Base-by-base conservation (phyloP, 2,797 vertebrate species). In the Glyptemys insculpta region DNA sequence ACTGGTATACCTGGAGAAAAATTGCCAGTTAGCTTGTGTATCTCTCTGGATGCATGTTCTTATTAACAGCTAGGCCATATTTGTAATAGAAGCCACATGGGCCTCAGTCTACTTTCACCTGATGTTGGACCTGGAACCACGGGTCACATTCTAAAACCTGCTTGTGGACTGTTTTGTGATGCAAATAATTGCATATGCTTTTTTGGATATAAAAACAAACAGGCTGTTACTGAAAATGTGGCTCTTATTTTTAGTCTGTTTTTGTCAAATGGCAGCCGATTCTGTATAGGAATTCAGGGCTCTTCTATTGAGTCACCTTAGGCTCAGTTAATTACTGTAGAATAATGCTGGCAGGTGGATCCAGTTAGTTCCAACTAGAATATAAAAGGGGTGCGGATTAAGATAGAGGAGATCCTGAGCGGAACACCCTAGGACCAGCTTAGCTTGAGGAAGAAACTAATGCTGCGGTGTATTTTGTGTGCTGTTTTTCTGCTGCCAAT, bases 231-330 rank as follows among this genome's bases (percentile, higher is more conserved):
- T 54, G 84, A 49, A 65, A 79, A 41, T 44, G 9, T 89, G 53
- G 9, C 21, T 47, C 1, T 49, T 80, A 0, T 1, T 12, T 1
- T 74, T 41, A 74, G 68, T 74, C 68, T 74, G 5, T 41, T 41
- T 44, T 12, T 41, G 12, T 76, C 23, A 44, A 44, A 76, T 47
- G 25, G 41, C 41, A 76, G 72, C 25, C 11, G 23, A 76, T 44
- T 49, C 8, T 31, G 1, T 3, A 11, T 47, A 81, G 44, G 44
- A 59, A 12, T 10, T 79, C 5, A 16, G 27, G 0, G 0, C 18
- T 90, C 7, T 21, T 18, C 54, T 31, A 0, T 16, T 0, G 0
- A 7, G 31, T 15, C 12, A 5, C 53, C 62, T 41, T 0, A 11
- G 65, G 49, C 37, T 83, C 9, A 1, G 47, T 50, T 31, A 34